Percentiles rank a stretch among this genome's conserved stretches.
phyloP scores from a whole-genome alignment of 2,888 invertebrate genomes.

The Phortica magna region DNA sequence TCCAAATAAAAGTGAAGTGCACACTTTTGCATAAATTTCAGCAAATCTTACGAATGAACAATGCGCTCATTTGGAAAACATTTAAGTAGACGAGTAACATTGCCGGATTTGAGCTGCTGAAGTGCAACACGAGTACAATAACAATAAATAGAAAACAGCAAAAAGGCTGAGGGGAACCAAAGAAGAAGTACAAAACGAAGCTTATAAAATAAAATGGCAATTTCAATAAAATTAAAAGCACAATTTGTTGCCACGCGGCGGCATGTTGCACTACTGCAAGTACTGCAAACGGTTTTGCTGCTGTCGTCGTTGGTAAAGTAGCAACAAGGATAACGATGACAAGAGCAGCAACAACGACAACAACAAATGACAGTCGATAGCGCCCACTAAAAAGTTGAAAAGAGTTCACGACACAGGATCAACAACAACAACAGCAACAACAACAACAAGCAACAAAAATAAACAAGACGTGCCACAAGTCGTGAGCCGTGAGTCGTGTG shows the following conservation, averaged over 20 bases:
- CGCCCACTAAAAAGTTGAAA: too few relatives aligned
- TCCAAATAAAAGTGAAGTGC: slow-evolving; percentile 10
- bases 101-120: not conserved
- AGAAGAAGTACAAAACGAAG: slow-evolving; percentile 36
- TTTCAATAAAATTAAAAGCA: slow-evolving; percentile 58
- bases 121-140: not conserved
- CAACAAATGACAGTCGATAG: not conserved
- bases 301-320: slow-evolving; percentile 30
- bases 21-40: slow-evolving; percentile 25
- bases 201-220: slow-evolving; percentile 54
- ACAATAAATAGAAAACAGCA: not conserved
- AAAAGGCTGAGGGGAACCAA: not conserved
- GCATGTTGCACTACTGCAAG: not conserved
- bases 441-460: too few relatives aligned
- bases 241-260: slow-evolving; percentile 46
- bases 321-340: slow-evolving; percentile 23
- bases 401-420: too few relatives aligned
- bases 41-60: slow-evolving; percentile 32
- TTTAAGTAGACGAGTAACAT: not conserved
- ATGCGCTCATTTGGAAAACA: slow-evolving; percentile 31
- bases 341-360: not conserved
- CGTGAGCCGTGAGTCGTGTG: not conserved
- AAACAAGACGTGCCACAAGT: too few relatives aligned
- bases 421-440: too few relatives aligned
- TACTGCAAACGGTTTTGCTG: not conserved